Evolutionary conservation across 30 jellyfish, hydroid and myxozoan species (phyloP), one percentile per base, ranked within the genome.

Genomic region (Phacellophora camtschatica): DNA sequence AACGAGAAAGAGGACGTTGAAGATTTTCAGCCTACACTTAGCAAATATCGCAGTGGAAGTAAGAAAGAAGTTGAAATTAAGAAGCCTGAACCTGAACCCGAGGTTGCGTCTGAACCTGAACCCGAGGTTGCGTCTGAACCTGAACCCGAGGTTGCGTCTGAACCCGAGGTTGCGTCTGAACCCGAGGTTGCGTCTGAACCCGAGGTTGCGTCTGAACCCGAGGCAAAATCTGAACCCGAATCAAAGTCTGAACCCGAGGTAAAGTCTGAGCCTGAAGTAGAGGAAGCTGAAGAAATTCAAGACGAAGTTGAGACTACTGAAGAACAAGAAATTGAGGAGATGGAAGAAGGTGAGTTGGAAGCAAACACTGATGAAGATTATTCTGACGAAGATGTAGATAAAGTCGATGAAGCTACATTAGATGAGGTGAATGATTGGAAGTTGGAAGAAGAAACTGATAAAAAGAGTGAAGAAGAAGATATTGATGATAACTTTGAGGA

Each of bases 401-500:
- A 66, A 68, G 82, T 32, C 3, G 68, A 36, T 2, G 74, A 49
- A 15, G 48, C 41, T 23, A 45, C 33, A 2, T 46, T 6, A 0
- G 83, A 63, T 2, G 86, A 64, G 18, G 75, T n/a, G 3, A 82
- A 58, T 5, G 71, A 43, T 27, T 61, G 74, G 20, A 36, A 31
- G 19, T 34, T 59, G 20, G 18, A 23, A 8, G 77, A 63, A 41
- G 86, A 37, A 10, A 56, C 12, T 39, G 94, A 22, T 0, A 62
- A 23, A 24, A 82, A 63, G 50, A 66, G 13, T 3, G 65, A 68
- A 37, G 82, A 69, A 19, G 79, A 2, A 31, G 81, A 3, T 8
- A 41, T 27, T 1, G 90, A 29, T 59, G 76, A 59, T 5, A 13
- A 34, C 10, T 84, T 53, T 13, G 90, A 73, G 23, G 90, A 54